phyloP scores from a whole-genome alignment of 2,113 vertebrate species.

The Austrofundulus limnaeus region DNA sequence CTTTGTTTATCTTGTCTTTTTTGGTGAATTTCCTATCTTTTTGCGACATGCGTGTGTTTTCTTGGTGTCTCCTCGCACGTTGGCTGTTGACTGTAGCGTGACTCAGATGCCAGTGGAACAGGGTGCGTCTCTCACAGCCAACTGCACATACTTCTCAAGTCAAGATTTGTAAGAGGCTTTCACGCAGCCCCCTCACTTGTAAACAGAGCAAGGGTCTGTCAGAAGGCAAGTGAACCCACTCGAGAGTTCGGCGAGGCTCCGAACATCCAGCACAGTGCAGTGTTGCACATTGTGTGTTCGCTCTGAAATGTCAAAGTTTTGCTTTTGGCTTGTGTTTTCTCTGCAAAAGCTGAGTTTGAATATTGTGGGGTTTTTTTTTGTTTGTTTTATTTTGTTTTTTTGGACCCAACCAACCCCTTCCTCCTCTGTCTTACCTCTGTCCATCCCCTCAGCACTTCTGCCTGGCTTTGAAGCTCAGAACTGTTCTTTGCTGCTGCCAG shows the following conservation, averaged over 20 bases:
- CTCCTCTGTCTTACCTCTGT: slow-evolving; percentile 41
- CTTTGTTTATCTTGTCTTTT: slow-evolving; percentile 1
- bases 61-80: slow-evolving; percentile 58
- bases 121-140: slow-evolving; percentile 74
- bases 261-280: slow-evolving; percentile 20
- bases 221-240: slow-evolving; percentile 45
- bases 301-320: slow-evolving; percentile 23
- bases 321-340: slow-evolving; percentile 7
- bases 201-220: slow-evolving; percentile 57
- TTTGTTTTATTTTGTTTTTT: no score
- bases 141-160: slow-evolving; percentile 80
- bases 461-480: slow-evolving; percentile 73
- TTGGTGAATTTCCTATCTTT: slow-evolving; percentile 24
- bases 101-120: slow-evolving; percentile 74
- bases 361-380: background rate
- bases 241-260: slow-evolving; percentile 12
- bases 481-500: slow-evolving; percentile 72
- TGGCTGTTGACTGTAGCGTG: slow-evolving; percentile 61
- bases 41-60: slow-evolving; percentile 29
- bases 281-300: slow-evolving; percentile 9
- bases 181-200: slow-evolving; percentile 68
- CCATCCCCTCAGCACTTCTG: slow-evolving; percentile 71
- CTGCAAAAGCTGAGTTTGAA: background rate
- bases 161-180: slow-evolving; percentile 79
- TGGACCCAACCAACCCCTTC: no score